These are phyloP conservation scores for Drosophila lacteicornis DNA, from an alignment of 1,140 invertebrate genomes.

Conservation along the genomic window DNA sequence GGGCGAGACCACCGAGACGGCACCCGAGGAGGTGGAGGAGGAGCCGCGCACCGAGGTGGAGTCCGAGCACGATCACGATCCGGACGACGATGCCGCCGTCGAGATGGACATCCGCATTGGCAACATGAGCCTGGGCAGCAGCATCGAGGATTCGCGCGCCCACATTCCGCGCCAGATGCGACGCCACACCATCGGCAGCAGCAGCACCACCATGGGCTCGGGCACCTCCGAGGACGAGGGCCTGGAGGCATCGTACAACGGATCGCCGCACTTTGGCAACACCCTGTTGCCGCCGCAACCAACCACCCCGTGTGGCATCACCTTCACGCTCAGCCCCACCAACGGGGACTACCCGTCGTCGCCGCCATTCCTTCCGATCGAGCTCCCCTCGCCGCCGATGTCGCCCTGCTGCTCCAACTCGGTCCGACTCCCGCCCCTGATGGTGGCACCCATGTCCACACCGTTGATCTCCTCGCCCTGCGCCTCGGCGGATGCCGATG, in stretches of 20 bases:
- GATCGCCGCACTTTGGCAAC: slow-evolving; percentile 80
- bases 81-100: slow-evolving; percentile 69
- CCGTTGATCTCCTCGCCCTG: slow-evolving; percentile 29
- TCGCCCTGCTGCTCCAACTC: slow-evolving; percentile 75
- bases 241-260: slow-evolving; percentile 68
- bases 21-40: slow-evolving; percentile 56
- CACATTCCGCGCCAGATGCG: slow-evolving; percentile 74
- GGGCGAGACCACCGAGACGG: slow-evolving; percentile 63
- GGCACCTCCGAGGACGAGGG: slow-evolving; percentile 80
- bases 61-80: slow-evolving; percentile 39
- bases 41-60: slow-evolving; percentile 39
- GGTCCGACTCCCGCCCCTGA: slow-evolving; percentile 16
- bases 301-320: slow-evolving; percentile 86
- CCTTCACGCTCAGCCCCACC: slow-evolving; percentile 89
- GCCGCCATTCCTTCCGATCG: slow-evolving; percentile 62
- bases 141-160: slow-evolving; percentile 73
- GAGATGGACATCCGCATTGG: slow-evolving; percentile 77
- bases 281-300: slow-evolving; percentile 68
- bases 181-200: slow-evolving; percentile 78
- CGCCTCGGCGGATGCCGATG: slow-evolving; percentile 68
- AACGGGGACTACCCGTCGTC: slow-evolving; percentile 83
- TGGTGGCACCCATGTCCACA: not conserved
- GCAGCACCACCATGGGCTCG: slow-evolving; percentile 61
- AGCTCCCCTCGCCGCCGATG: slow-evolving; percentile 85
- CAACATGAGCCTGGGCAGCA: slow-evolving; percentile 70